A percentile compares a stretch with the other conserved stretches of the same genome.
These are phyloP conservation scores for Stenopsyche tienmushanensis DNA, from an alignment of 1,140 invertebrate genomes.

Conservation along the genomic window DNA sequence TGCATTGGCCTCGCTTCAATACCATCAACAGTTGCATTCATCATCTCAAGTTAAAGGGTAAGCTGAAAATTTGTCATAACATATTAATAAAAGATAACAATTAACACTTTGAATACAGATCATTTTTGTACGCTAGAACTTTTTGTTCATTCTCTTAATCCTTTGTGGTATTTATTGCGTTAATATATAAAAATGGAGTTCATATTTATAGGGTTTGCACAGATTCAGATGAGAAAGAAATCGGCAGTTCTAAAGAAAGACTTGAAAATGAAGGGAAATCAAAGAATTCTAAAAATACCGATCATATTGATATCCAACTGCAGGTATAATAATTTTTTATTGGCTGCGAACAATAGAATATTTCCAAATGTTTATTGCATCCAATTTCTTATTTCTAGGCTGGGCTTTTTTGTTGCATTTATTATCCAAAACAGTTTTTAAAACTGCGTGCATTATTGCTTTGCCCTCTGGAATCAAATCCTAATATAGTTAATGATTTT, in stretches of 20 bases:
- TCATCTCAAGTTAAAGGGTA: conserved; percentile 24
- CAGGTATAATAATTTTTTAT: conserved; percentile 43
- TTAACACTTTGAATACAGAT: neutral
- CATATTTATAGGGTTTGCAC: conserved; percentile 1
- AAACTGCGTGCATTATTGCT: conserved; percentile 48
- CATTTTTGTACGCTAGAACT: neutral
- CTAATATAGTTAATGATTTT: conserved; percentile 37
- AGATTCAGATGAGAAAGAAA: conserved; percentile 47
- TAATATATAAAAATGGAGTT: neutral
- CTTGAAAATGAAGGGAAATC: conserved; percentile 46
- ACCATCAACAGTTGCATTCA: conserved; percentile 41
- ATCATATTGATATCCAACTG: conserved; percentile 52
- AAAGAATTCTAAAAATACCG: conserved; percentile 46
- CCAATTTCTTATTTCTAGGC: conserved; percentile 43
- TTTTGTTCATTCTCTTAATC: neutral
- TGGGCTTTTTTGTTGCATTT: conserved; percentile 52
- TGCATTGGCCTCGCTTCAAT: conserved; percentile 52
- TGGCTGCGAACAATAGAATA: neutral
- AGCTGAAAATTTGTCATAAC: no score
- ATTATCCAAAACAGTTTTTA: conserved; percentile 52
- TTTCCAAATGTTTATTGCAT: neutral
- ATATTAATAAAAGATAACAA: neutral
- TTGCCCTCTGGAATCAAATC: conserved; percentile 43
- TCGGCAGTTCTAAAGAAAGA: conserved; percentile 44
- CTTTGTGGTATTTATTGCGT: no score